Evolutionary conservation across 1,140 invertebrate species (phyloP).

Genomic region (Laupala kohalensis): DNA sequence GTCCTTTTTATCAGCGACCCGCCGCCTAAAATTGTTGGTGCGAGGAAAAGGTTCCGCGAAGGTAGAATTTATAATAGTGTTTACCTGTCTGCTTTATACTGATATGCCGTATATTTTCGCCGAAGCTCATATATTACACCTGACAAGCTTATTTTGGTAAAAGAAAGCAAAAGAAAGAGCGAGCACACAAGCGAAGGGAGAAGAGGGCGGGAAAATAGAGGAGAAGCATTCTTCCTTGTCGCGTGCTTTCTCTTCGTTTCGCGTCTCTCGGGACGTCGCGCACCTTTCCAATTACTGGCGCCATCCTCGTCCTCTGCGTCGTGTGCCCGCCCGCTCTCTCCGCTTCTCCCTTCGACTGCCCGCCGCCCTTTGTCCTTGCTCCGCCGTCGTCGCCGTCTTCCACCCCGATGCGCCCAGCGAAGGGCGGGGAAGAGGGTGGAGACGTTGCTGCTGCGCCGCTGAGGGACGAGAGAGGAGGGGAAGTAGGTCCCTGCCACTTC

Average conservation of each 20-base stretch:
- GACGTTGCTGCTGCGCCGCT: background rate
- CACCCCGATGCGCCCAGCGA: background rate
- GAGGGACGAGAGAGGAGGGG: background rate
- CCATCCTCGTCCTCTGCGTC: background rate
- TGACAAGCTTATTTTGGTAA: background rate
- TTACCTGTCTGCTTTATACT: background rate
- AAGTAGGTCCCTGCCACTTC: no score
- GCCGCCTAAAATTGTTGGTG: background rate
- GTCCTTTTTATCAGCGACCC: background rate
- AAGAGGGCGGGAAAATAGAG: background rate
- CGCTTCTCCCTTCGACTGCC: background rate
- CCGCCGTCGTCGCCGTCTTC: background rate
- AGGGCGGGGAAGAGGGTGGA: background rate
- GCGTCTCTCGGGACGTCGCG: background rate
- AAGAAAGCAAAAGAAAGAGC: background rate
- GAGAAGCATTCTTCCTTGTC: background rate
- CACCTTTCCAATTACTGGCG: background rate
- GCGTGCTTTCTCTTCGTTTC: background rate
- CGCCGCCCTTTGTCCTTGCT: background rate
- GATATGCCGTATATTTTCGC: background rate
- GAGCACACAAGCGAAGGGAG: background rate
- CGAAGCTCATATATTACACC: background rate
- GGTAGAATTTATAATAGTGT: background rate
- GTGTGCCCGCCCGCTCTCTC: no score
- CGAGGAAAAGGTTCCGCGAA: background rate